Conservation (phyloP, 1,140 invertebrate species). For the Antheraea pernyi region DNA sequence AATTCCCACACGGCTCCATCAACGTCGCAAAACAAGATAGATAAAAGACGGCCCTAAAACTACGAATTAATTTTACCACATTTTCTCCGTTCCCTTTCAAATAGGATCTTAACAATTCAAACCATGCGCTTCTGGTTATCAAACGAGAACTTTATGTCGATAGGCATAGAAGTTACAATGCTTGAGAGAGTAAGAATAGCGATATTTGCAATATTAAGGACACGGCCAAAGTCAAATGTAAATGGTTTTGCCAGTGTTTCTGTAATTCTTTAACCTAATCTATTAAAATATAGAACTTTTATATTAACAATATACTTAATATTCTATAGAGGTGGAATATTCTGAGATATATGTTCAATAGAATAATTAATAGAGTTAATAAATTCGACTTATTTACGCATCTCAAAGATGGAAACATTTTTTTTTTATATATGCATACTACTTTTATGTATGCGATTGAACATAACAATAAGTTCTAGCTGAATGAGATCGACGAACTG, state of each 20-base stretch:
- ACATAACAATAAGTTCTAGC: no score
- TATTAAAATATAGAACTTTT: background rate
- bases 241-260: constrained; percentile 30
- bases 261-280: background rate
- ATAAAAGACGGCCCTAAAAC: background rate
- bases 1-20: background rate
- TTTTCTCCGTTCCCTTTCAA: background rate
- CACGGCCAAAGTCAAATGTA: constrained; percentile 23
- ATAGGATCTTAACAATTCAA: constrained; percentile 3
- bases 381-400: no score
- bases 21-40: background rate
- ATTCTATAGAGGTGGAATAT: no score
- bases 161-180: constrained; percentile 12
- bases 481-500: no score
- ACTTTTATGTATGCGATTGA: no score
- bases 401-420: no score
- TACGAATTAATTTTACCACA: background rate
- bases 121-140: background rate
- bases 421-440: no score
- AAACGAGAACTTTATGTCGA: constrained; percentile 6
- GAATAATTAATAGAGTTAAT: no score
- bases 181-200: constrained; percentile 8
- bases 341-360: no score
- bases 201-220: constrained; percentile 20
- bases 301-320: no score